phyloP scores from a whole-genome alignment of 2,888 invertebrate species.

The Cerastis rubricosa region DNA sequence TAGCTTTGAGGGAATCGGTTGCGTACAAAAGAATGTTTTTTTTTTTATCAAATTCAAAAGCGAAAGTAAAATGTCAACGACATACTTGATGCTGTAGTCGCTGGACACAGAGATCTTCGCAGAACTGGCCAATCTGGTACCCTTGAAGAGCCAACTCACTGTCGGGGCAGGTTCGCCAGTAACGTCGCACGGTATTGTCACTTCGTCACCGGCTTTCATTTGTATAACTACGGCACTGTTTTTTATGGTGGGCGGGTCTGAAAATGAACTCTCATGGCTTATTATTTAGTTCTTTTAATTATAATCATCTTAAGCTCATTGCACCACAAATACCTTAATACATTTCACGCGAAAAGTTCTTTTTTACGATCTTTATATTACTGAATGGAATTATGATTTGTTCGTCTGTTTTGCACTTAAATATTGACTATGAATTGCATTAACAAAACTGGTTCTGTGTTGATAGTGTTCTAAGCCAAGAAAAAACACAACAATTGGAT shows the following conservation, averaged over 20 bases:
- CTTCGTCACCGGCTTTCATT: conserved; percentile 61
- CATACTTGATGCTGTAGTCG: conserved; percentile 67
- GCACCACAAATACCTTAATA: too few species aligned
- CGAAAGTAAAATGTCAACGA: background rate
- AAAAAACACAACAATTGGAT: too few species aligned
- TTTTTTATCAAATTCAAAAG: background rate
- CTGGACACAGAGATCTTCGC: conserved; percentile 21
- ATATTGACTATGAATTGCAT: background rate
- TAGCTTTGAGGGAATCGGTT: background rate
- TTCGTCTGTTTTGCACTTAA: too few species aligned
- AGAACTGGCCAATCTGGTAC: conserved; percentile 45
- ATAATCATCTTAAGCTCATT: too few species aligned
- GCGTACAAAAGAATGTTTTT: too few species aligned
- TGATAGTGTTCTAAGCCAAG: background rate
- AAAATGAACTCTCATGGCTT: conserved; percentile 20
- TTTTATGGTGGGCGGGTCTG: conserved; percentile 73
- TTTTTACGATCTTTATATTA: too few species aligned
- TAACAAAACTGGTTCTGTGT: background rate
- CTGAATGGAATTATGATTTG: too few species aligned
- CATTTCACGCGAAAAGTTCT: too few species aligned
- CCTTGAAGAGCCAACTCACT: conserved; percentile 73
- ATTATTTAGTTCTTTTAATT: background rate
- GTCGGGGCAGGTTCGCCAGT: conserved; percentile 72
- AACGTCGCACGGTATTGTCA: conserved; percentile 69
- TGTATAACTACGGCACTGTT: conserved; percentile 20